phyloP scores from a whole-genome alignment of 1,140 invertebrate species.

The Caenorhabditis brenneri region DNA sequence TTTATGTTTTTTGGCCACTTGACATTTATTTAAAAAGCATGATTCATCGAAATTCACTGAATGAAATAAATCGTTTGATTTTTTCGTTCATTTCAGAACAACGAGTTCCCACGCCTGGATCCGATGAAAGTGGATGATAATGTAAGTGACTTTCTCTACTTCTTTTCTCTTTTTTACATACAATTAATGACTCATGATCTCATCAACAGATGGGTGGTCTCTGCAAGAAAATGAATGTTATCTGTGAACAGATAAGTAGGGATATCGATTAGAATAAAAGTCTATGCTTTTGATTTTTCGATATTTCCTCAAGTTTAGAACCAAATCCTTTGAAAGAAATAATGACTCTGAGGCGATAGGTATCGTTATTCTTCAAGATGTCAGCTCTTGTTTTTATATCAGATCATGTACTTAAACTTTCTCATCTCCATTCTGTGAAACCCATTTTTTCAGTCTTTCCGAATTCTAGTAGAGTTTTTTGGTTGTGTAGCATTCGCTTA shows the following conservation, averaged over 20 bases:
- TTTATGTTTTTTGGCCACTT: neutral
- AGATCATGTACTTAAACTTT: too few species aligned
- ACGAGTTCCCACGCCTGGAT: slow-evolving; percentile 35
- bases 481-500: too few species aligned
- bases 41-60: neutral
- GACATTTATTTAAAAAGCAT: neutral
- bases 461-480: too few species aligned
- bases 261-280: neutral
- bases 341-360: too few species aligned
- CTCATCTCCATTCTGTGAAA: too few species aligned
- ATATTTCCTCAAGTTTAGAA: too few species aligned
- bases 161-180: neutral
- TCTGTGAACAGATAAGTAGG: neutral
- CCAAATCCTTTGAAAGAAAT: too few species aligned
- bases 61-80: too few species aligned
- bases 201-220: neutral
- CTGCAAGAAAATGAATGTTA: neutral
- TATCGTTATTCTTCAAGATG: too few species aligned
- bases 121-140: slow-evolving; percentile 36
- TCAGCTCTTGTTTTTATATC: too few species aligned
- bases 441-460: too few species aligned
- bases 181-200: slow-evolving; percentile 13
- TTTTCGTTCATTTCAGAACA: neutral
- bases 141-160: slow-evolving; percentile 23
- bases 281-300: too few species aligned